Conservation (phyloP, 2,113 vertebrate genomes). For the Macrotus californicus region DNA sequence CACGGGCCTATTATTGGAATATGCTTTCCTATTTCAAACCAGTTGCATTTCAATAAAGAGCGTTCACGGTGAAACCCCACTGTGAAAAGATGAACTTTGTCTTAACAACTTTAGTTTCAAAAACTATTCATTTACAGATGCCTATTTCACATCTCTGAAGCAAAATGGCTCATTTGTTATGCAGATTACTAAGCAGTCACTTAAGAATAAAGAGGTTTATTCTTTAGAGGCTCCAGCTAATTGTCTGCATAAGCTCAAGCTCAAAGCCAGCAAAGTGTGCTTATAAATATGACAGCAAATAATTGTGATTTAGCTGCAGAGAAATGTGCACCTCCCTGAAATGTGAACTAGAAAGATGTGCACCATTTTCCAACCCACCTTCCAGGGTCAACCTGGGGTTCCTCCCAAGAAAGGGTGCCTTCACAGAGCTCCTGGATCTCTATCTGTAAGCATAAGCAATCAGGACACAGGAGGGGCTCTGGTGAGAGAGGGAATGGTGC, state of each 20-base stretch:
- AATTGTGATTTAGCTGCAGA: neutral
- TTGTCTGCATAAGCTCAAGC: neutral
- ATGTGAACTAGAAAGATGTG: neutral
- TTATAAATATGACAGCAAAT: conserved; percentile 38
- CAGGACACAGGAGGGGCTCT: accelerated
- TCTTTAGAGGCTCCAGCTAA: conserved; percentile 32
- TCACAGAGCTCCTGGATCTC: neutral
- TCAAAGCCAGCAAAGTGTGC: neutral
- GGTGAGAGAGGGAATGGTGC: neutral
- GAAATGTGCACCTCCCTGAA: neutral
- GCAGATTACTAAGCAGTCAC: conserved; percentile 38
- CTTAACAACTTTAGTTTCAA: conserved; percentile 61
- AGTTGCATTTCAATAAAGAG: conserved; percentile 49
- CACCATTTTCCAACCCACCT: neutral
- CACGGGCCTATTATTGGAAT: conserved; percentile 40
- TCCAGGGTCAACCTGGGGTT: neutral
- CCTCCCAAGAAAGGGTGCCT: neutral
- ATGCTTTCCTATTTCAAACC: conserved; percentile 39
- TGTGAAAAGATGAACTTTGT: conserved; percentile 60
- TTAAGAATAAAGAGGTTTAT: conserved; percentile 43
- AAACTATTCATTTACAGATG: conserved; percentile 50
- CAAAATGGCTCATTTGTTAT: conserved; percentile 55
- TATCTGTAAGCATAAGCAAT: neutral
- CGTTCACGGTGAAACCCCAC: conserved; percentile 51
- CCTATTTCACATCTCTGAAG: conserved; percentile 36